Conservation (phyloP, 2,113 vertebrate genomes). For the Progne subis region DNA sequence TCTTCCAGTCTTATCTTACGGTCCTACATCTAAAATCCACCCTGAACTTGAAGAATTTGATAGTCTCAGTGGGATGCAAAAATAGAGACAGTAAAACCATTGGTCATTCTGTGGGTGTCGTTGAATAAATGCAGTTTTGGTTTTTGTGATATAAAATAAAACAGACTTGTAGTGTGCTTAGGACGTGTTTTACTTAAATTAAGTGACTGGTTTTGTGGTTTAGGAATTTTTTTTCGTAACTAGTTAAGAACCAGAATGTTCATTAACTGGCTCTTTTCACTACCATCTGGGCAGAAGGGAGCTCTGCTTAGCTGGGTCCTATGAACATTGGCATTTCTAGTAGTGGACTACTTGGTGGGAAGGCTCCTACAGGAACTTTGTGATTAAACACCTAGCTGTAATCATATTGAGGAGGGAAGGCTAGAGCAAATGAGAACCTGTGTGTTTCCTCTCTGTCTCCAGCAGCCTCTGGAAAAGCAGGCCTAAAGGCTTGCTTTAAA, state of each 20-base stretch:
- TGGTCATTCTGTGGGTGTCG: neutral
- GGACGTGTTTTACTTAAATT: neutral
- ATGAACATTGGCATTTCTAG: neutral
- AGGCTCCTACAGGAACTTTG: neutral
- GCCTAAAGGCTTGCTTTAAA: neutral
- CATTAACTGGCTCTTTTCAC: neutral
- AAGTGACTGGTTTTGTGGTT: neutral
- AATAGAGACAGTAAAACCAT: neutral
- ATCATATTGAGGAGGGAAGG: fast-evolving
- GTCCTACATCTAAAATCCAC: neutral
- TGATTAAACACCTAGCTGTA: neutral
- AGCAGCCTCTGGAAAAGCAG: neutral
- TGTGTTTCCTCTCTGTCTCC: neutral
- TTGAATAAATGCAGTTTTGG: neutral
- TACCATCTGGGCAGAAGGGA: neutral
- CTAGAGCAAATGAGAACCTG: neutral
- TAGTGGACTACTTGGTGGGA: neutral
- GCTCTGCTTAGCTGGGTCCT: neutral
- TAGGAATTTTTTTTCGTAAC: neutral
- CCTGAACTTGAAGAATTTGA: neutral
- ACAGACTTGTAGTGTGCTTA: neutral
- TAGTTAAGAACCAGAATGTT: neutral
- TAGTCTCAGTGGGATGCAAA: neutral
- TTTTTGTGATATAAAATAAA: neutral
- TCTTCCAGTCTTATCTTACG: neutral